Evolutionary conservation across 2,113 vertebrate genomes (phyloP).

Genomic region (Dasyornis broadbenti): DNA sequence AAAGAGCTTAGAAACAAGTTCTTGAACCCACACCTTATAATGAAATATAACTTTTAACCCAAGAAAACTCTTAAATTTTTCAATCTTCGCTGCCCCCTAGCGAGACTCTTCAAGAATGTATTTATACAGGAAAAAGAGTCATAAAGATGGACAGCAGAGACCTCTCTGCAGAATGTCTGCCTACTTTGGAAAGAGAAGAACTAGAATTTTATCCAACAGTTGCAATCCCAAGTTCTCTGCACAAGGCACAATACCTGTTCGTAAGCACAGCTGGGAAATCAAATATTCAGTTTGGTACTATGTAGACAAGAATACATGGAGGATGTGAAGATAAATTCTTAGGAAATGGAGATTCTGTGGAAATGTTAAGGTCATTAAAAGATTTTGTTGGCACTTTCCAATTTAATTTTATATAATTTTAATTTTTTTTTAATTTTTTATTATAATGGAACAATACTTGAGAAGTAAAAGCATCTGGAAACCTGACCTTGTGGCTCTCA

Average conservation of each 20-base stretch:
- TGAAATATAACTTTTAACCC: background rate
- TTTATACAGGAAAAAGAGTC: background rate
- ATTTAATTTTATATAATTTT: background rate
- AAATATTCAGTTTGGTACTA: background rate
- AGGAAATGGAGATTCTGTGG: background rate
- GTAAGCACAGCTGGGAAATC: background rate
- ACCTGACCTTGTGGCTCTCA: background rate
- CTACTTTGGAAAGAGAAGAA: background rate
- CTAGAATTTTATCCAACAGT: background rate
- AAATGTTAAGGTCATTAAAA: background rate
- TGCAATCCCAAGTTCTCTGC: background rate
- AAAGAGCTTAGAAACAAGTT: background rate
- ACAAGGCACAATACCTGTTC: background rate
- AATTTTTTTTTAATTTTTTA: no score
- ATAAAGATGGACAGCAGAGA: background rate
- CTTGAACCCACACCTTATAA: background rate
- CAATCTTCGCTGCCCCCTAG: constrained; percentile 40
- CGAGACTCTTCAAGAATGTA: background rate
- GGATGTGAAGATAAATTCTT: background rate
- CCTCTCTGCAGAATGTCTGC: background rate
- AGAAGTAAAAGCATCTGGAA: background rate
- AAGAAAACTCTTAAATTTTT: background rate
- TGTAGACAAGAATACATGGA: background rate
- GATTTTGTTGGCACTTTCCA: background rate
- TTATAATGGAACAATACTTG: background rate